Evolutionary conservation across 1,140 invertebrate species (phyloP).

Genomic region (Lamellibrachia luymesi): DNA sequence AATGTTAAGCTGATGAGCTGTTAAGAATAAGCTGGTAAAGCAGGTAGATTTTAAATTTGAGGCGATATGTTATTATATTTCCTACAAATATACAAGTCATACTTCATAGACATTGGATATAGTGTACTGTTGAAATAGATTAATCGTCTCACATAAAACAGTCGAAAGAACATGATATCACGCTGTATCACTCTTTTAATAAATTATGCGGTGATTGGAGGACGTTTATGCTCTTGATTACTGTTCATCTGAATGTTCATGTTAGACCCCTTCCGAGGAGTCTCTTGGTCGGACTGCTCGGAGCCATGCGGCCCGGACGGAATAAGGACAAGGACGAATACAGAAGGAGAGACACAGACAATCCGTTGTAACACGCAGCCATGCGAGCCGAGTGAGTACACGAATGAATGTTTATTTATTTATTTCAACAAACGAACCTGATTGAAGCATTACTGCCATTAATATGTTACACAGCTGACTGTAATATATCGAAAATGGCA

Average conservation of each 20-base stretch:
- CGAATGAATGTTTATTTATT: too few relatives aligned
- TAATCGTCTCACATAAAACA: too few relatives aligned
- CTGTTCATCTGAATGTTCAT: background rate
- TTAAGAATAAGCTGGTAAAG: too few relatives aligned
- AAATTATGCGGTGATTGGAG: too few relatives aligned
- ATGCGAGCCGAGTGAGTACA: background rate
- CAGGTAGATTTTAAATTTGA: too few relatives aligned
- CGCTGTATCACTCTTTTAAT: background rate
- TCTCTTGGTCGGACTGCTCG: background rate
- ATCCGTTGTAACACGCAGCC: background rate
- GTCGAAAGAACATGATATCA: background rate
- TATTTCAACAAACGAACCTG: background rate
- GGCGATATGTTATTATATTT: background rate
- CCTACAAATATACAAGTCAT: background rate
- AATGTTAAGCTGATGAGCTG: too few relatives aligned
- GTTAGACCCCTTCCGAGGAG: background rate
- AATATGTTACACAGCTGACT: too few relatives aligned
- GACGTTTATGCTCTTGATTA: too few relatives aligned
- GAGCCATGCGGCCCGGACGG: background rate
- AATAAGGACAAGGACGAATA: background rate
- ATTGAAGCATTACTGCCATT: too few relatives aligned
- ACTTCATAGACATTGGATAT: background rate
- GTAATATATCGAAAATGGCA: too few relatives aligned
- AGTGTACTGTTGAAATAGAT: too few relatives aligned
- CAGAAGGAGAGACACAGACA: background rate